Conservation (phyloP, 2,113 vertebrate genomes). For the Lipotes vexillifer region DNA sequence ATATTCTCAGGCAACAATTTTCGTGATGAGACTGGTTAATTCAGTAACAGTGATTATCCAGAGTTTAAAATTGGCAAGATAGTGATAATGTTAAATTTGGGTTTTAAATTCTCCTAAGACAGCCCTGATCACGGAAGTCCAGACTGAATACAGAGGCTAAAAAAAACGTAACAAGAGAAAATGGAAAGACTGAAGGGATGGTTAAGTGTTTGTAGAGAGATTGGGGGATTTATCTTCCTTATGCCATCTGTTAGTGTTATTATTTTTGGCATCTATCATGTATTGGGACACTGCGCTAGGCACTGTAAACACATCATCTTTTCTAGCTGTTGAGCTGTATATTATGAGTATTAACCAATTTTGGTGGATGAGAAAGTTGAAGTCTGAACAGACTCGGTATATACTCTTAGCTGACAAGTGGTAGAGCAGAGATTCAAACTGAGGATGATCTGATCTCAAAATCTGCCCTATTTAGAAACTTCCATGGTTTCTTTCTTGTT, state of each 20-base stretch:
- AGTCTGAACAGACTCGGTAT: not conserved
- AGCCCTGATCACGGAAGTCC: not conserved
- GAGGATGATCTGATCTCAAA: not conserved
- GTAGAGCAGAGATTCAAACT: not conserved
- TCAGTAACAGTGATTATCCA: not conserved
- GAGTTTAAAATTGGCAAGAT: not conserved
- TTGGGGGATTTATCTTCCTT: not conserved
- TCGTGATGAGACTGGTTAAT: not conserved
- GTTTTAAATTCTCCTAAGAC: not conserved
- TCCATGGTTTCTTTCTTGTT: not conserved
- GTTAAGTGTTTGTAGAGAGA: not conserved
- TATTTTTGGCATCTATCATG: not conserved
- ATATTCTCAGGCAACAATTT: not conserved
- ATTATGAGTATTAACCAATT: not conserved
- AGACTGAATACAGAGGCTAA: not conserved
- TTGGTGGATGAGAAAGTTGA: not conserved
- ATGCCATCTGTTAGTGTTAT: not conserved
- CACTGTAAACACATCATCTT: not conserved
- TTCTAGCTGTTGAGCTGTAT: not conserved
- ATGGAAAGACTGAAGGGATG: not conserved
- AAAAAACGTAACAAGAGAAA: not conserved
- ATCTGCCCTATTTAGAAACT: not conserved
- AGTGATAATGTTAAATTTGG: not conserved
- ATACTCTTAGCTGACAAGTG: not conserved
- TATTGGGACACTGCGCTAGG: not conserved